A percentile compares a stretch with the other conserved stretches of the same genome.
These are phyloP conservation scores for Acanthosepion lycidas DNA, from an alignment of 2,888 invertebrate species.

Conservation along the genomic window DNA sequence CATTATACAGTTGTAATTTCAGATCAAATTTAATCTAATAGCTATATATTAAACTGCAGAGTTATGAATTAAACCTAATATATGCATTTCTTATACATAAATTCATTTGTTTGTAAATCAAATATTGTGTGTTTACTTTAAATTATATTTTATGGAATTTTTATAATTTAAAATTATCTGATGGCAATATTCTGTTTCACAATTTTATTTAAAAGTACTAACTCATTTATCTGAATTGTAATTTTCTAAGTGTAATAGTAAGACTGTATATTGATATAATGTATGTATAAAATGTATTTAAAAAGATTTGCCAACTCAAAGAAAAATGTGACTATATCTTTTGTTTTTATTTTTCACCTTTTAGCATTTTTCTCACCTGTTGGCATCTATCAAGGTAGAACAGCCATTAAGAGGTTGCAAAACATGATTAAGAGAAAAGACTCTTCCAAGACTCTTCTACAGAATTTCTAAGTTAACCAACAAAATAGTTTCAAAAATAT, in stretches of 20 bases:
- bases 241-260: background rate
- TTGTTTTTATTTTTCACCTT: background rate
- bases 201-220: background rate
- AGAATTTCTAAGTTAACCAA: background rate
- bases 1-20: no score
- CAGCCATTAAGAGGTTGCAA: no score
- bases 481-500: background rate
- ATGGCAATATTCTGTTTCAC: background rate
- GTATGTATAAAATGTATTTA: background rate
- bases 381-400: background rate
- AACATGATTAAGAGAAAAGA: background rate
- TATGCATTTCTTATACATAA: no score
- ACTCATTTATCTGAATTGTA: background rate
- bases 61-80: no score
- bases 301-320: background rate
- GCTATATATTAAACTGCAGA: no score
- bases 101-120: no score
- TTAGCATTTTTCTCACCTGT: background rate
- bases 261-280: background rate
- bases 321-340: background rate
- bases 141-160: background rate
- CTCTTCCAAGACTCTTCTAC: background rate
- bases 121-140: background rate
- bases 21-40: no score
- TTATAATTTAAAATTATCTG: background rate